Percentiles rank a stretch among this genome's conserved stretches.
These are phyloP conservation scores for Lepus townsendii DNA, from an alignment of 2,797 vertebrate species.

Conservation along the genomic window DNA sequence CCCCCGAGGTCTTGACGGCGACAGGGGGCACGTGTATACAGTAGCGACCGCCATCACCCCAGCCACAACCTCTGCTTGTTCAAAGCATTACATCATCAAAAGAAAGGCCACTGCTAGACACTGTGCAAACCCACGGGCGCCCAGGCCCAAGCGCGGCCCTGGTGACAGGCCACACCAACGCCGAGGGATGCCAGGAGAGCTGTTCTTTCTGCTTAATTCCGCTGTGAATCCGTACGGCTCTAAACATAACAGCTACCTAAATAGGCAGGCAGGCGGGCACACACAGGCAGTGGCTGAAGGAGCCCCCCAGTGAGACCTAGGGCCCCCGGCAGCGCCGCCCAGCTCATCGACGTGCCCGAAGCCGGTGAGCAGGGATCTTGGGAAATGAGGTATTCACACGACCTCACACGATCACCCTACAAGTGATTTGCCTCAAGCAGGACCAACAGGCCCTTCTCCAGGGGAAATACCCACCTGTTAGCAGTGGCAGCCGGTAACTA, in stretches of 20 bases:
- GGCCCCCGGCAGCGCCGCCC: too few species aligned
- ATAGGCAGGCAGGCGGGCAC: neutral
- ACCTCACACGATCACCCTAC: too few species aligned
- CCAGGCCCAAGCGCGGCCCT: neutral
- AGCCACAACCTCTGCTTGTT: neutral
- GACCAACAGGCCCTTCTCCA: neutral
- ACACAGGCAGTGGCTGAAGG: too few species aligned
- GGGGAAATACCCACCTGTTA: neutral
- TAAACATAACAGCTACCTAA: neutral
- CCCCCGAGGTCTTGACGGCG: neutral
- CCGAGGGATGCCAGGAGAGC: neutral
- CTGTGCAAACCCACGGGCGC: neutral
- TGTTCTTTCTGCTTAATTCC: neutral
- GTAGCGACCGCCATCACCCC: neutral
- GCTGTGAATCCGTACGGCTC: neutral
- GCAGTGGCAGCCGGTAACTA: neutral
- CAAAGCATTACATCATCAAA: neutral
- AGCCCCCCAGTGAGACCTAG: too few species aligned
- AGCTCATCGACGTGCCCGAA: too few species aligned
- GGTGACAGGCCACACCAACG: too few species aligned
- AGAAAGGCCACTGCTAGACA: neutral
- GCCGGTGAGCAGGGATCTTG: too few species aligned
- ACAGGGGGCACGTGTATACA: neutral
- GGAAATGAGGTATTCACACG: neutral
- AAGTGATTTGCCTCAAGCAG: neutral